Evolutionary conservation across 2,113 vertebrate species (phyloP), one percentile per base, ranked within the genome.

Genomic region (Astur gentilis): DNA sequence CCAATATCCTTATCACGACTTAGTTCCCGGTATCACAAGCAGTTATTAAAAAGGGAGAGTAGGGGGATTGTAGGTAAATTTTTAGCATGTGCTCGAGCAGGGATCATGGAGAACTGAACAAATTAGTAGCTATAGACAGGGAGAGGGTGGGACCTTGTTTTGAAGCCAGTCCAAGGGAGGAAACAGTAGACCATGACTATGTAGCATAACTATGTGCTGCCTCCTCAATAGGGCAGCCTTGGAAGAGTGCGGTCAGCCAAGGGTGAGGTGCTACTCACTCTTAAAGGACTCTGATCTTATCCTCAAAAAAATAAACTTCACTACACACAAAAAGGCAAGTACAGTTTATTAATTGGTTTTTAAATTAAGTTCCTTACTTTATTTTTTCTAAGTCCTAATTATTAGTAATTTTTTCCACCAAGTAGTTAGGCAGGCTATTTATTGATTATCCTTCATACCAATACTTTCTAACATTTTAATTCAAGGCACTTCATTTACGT

Each of bases 241-340:
- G 58, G 40, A 57, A n/a, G 38, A 44, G 7, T 6, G 27, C 0
- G 0, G 31, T 57, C 70, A 69, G 66, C 14, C 0, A 0, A 88
- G 61, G 49, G 40, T 19, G 90, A 72, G 70, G 79, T 80, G 54
- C 52, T 71, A 38, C 34, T 90, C 23, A 10, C 29, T 71, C 65
- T 73, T 47, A 57, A 76, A 58, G 44, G 44, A 49, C 40, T 47
- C 38, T 4, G 15, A 58, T 20, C 69, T 45, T n/a, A 66, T 22
- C 27, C 32, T 54, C 45, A 38, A 2, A 6, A 6, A 69, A 42
- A 29, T 7, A 25, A 64, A 62, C 42, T 67, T 69, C 11, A 13
- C 25, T 15, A 16, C 42, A 67, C 14, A 57, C 21, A 11, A 67
- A 69, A 34, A 86, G 31, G 15, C 52, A 93, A 32, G 29, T 27